Percentiles rank a stretch among this genome's conserved stretches.
phyloP scores from a whole-genome alignment of 1,140 invertebrate genomes.

The Pantala flavescens region DNA sequence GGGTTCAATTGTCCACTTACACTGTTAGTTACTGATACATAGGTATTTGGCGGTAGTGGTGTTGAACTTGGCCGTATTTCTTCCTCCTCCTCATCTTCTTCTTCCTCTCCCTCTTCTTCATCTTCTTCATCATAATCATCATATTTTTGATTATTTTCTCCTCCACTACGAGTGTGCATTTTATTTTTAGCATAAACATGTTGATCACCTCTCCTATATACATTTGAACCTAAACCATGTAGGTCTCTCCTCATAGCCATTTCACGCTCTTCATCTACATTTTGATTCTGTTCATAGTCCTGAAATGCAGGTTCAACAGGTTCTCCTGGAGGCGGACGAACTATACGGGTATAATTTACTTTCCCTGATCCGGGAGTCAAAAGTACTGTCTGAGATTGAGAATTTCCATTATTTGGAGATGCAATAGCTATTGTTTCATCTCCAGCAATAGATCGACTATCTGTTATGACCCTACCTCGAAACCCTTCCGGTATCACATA shows the following conservation, averaged over 20 bases:
- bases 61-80: not conserved
- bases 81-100: not conserved
- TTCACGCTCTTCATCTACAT: not conserved
- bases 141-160: not conserved
- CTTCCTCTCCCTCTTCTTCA: not conserved
- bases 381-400: slow-evolving; percentile 52
- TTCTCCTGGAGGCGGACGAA: not conserved
- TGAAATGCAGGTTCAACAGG: not conserved
- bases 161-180: not conserved
- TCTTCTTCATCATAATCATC: slow-evolving; percentile 8
- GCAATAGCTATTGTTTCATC: slow-evolving; percentile 45
- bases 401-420: slow-evolving; percentile 42
- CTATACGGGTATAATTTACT: slow-evolving; percentile 32
- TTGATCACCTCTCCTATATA: not conserved
- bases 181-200: not conserved
- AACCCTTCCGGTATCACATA: slow-evolving; percentile 56
- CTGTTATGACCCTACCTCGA: slow-evolving; percentile 45
- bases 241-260: not conserved
- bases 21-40: slow-evolving; percentile 63
- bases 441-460: slow-evolving; percentile 40
- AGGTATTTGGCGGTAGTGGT: slow-evolving; percentile 36
- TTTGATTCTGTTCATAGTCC: not conserved
- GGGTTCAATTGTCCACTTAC: slow-evolving; percentile 55
- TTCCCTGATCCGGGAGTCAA: slow-evolving; percentile 43
- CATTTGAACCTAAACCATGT: not conserved